These are phyloP conservation scores for Nemotelus pantherinus DNA, from an alignment of 2,888 invertebrate species.

Conservation along the genomic window DNA sequence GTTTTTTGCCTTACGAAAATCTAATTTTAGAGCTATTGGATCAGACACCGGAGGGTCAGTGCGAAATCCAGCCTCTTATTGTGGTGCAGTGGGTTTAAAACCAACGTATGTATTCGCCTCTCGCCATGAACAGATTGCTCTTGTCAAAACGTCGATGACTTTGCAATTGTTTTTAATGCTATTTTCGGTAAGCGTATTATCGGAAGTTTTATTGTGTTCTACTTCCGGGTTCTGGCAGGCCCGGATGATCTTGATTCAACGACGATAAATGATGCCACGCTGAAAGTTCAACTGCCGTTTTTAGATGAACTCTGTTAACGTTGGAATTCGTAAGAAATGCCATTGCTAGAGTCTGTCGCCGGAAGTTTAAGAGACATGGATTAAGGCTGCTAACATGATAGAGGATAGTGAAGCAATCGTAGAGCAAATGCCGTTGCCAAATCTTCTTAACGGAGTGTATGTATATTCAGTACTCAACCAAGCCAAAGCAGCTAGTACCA, in stretches of 20 bases:
- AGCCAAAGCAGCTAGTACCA: conserved; percentile 97
- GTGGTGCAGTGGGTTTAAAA: conserved; percentile 95
- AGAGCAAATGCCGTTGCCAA: conserved; percentile 79
- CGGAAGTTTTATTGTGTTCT: no score
- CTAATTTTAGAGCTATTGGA: conserved; percentile 78
- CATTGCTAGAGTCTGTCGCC: conserved; percentile 76
- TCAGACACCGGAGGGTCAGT: conserved; percentile 99
- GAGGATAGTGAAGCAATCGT: conserved; percentile 77
- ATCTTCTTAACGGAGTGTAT: conserved; percentile 88
- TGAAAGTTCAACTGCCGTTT: conserved; percentile 67
- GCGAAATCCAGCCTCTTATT: conserved; percentile 94
- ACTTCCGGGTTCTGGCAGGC: conserved; percentile 51
- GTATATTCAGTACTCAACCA: conserved; percentile 94
- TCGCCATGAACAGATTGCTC: conserved; percentile 91
- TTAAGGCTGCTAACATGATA: conserved; percentile 75
- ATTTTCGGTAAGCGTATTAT: conserved; percentile 71
- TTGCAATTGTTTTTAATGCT: conserved; percentile 76
- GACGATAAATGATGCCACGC: conserved; percentile 70
- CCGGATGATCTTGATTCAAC: conserved; percentile 88
- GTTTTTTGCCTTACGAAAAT: no score
- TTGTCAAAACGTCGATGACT: conserved; percentile 89
- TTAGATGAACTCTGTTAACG: conserved; percentile 69
- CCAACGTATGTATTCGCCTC: conserved; percentile 96
- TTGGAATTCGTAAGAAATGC: conserved; percentile 94
- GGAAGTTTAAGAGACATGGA: conserved; percentile 84